These are phyloP conservation scores for Drosophila sproati DNA, from an alignment of 1,140 invertebrate genomes.

Conservation along the genomic window DNA sequence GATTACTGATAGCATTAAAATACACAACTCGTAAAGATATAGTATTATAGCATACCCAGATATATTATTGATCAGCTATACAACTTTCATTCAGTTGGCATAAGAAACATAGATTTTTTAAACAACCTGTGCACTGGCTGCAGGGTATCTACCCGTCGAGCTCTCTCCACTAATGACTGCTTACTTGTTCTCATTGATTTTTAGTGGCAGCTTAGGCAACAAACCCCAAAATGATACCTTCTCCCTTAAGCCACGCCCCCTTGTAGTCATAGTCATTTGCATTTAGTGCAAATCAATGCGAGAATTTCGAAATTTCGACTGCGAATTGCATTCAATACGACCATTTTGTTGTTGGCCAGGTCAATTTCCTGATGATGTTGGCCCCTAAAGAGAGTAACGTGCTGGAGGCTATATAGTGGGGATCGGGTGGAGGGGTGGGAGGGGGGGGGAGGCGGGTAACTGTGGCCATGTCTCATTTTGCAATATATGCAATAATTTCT, in stretches of 20 bases:
- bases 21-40: no score
- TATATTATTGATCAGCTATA: no score
- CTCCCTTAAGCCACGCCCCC: constrained; percentile 2
- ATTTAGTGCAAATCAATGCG: constrained; percentile 55
- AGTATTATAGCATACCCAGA: no score
- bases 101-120: no score
- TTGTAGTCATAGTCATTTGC: constrained; percentile 34
- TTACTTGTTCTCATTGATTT: constrained; percentile 11
- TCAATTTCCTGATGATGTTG: constrained; percentile 37
- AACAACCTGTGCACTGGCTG: no score
- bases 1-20: no score
- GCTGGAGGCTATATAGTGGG: no score
- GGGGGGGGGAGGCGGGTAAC: background rate
- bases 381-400: background rate
- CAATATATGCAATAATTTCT: constrained; percentile 67
- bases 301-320: constrained; percentile 21
- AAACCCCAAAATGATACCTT: background rate
- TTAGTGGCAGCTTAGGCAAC: background rate
- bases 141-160: no score
- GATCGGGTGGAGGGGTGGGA: background rate
- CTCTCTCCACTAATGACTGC: no score
- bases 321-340: constrained; percentile 32
- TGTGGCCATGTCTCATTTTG: constrained; percentile 53
- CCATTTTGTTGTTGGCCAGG: constrained; percentile 30
- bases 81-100: no score